These are phyloP conservation scores for Rissa tridactyla DNA, from an alignment of 2,113 vertebrate species.

Conservation along the genomic window DNA sequence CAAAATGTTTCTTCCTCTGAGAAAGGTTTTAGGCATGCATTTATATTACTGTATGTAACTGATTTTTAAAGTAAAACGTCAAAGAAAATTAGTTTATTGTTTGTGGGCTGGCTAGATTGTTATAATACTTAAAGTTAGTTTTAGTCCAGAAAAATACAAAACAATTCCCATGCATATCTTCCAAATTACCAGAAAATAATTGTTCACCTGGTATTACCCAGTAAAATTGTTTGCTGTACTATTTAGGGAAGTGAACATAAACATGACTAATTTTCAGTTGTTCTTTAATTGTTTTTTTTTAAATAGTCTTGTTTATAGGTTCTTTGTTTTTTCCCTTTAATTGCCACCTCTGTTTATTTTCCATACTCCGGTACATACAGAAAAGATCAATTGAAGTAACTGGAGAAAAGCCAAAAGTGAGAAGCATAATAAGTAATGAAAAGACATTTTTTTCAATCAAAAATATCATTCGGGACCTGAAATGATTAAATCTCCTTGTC, in stretches of 20 bases:
- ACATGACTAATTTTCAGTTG: not conserved
- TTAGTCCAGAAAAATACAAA: not conserved
- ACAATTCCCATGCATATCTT: not conserved
- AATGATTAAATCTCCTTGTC: not conserved
- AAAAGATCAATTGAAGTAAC: not conserved
- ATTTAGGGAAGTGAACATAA: not conserved
- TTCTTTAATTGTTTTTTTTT: not conserved
- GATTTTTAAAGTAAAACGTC: not conserved
- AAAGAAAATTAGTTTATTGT: not conserved
- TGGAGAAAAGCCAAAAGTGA: not conserved
- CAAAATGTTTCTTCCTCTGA: slow-evolving; percentile 20
- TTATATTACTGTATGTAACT: slow-evolving; percentile 15
- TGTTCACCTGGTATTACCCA: not conserved
- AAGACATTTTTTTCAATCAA: not conserved
- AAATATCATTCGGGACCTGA: not conserved
- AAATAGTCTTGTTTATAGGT: not conserved
- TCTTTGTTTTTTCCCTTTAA: slow-evolving; percentile 2
- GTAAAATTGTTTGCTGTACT: not conserved
- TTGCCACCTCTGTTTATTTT: not conserved
- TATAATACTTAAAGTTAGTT: not conserved
- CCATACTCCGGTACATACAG: not conserved
- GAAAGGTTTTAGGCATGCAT: not conserved
- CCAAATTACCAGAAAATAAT: not conserved
- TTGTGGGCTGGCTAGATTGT: not conserved
- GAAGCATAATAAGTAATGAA: not conserved